These are phyloP conservation scores for Melanotus villosus DNA, from an alignment of 2,888 invertebrate species.

Conservation along the genomic window DNA sequence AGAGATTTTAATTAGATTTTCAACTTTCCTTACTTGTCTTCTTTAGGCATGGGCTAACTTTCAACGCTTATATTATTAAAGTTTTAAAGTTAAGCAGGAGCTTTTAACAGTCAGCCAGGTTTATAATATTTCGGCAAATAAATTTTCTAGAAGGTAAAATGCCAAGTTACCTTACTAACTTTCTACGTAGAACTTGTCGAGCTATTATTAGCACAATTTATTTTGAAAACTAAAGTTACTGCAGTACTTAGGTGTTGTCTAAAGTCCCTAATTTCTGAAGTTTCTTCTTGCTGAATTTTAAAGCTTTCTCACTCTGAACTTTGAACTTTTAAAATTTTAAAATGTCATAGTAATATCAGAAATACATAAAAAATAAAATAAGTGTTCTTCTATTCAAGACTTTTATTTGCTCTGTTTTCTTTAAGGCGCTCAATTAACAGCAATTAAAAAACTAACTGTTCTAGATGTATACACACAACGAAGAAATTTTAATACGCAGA, in stretches of 20 bases:
- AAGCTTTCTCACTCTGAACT: no score
- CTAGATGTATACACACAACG: no score
- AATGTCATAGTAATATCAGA: no score
- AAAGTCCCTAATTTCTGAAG: no score
- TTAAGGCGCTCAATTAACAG: no score
- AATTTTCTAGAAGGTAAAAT: constrained; percentile 19
- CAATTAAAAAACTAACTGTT: no score
- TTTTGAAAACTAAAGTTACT: background rate
- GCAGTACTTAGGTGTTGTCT: background rate
- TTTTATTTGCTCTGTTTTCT: no score
- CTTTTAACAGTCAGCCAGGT: constrained; percentile 38
- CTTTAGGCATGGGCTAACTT: constrained; percentile 31
- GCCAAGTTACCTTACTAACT: constrained; percentile 5
- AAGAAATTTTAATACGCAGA: no score
- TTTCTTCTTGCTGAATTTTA: no score
- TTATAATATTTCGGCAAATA: constrained; percentile 37
- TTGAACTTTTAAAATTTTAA: no score
- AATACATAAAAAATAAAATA: no score
- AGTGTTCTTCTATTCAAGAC: no score
- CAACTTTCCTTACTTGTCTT: constrained; percentile 32
- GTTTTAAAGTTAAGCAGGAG: constrained; percentile 39
- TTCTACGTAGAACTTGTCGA: background rate
- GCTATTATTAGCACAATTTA: background rate
- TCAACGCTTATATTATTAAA: constrained; percentile 39
- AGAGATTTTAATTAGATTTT: constrained; percentile 44